A percentile compares a stretch with the other conserved stretches of the same genome.
Evolutionary conservation across 2,113 vertebrate species (phyloP).

Genomic region (Xiphorhynchus elegans): DNA sequence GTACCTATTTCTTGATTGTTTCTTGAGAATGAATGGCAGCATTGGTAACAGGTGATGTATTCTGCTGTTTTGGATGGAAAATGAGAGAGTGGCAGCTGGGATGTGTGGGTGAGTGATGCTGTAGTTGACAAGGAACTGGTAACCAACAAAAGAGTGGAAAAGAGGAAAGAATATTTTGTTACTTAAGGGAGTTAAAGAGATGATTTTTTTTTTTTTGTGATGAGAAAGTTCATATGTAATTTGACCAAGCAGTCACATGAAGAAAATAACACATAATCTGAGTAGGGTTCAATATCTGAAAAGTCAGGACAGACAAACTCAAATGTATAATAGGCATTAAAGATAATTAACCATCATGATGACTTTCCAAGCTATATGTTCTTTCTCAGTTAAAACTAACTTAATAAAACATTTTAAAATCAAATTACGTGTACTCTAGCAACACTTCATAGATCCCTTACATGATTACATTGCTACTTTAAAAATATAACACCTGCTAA

Average conservation of each 20-base stretch:
- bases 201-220: not conserved
- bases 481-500: not conserved
- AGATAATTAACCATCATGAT: not conserved
- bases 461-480: not conserved
- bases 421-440: not conserved
- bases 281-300: not conserved
- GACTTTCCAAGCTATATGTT: not conserved
- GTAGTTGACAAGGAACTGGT: slow-evolving; percentile 4
- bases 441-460: not conserved
- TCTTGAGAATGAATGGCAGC: not conserved
- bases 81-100: slow-evolving; percentile 15
- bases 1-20: slow-evolving; percentile 13
- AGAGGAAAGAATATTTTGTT: not conserved
- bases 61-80: not conserved
- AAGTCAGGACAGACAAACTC: not conserved
- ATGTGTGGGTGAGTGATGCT: slow-evolving; percentile 4
- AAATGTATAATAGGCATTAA: not conserved
- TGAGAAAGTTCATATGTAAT: not conserved
- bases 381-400: not conserved
- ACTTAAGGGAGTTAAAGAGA: not conserved
- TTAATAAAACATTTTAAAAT: not conserved
- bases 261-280: not conserved
- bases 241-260: not conserved
- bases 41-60: slow-evolving; percentile 27
- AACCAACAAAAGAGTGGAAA: slow-evolving; percentile 10